phyloP scores from a whole-genome alignment of 2,888 invertebrate species.

The Macaria liturata region DNA sequence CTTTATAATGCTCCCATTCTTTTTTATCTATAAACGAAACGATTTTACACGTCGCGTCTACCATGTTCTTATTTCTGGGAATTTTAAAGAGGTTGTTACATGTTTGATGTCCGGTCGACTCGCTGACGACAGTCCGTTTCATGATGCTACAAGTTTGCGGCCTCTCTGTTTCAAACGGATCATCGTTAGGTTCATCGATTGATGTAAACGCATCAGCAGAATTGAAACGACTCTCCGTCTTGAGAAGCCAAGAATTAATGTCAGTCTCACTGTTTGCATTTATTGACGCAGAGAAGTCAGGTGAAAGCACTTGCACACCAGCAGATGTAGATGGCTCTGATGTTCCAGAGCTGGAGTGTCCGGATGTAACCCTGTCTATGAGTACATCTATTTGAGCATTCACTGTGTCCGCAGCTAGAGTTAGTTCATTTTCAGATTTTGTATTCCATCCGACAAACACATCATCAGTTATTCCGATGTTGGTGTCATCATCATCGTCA shows the following conservation, averaged over 20 bases:
- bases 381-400: conserved; percentile 50
- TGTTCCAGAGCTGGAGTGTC: conserved; percentile 30
- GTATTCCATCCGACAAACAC: conserved; percentile 36
- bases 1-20: conserved; percentile 50
- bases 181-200: too few species aligned
- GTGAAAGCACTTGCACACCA: conserved; percentile 1
- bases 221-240: conserved; percentile 32
- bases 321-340: neutral
- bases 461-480: conserved; percentile 30
- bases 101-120: too few species aligned
- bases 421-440: conserved; percentile 45
- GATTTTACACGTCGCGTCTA: conserved; percentile 51
- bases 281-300: conserved; percentile 8
- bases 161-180: too few species aligned
- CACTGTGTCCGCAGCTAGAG: conserved; percentile 42
- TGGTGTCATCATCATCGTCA: conserved; percentile 38
- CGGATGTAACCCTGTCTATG: conserved; percentile 45
- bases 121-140: too few species aligned
- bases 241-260: conserved; percentile 39
- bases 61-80: conserved; percentile 29
- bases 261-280: conserved; percentile 41
- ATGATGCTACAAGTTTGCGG: too few species aligned
- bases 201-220: conserved; percentile 17
- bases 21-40: conserved; percentile 56
- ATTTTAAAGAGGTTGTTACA: too few species aligned